Base-by-base conservation (phyloP, 2,888 invertebrate species). In the Elegia similella region DNA sequence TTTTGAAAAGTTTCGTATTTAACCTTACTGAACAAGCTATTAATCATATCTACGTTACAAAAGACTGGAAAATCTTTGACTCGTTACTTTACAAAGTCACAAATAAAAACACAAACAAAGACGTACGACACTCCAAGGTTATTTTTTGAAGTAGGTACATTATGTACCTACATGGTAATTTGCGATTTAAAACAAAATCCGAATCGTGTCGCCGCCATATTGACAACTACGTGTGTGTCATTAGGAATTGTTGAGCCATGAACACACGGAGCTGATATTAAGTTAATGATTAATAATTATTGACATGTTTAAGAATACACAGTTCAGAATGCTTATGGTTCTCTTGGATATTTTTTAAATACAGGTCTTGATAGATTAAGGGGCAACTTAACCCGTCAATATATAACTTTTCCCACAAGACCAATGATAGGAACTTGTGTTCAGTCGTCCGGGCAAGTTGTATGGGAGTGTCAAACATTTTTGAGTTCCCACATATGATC, bases 171-270 rank as follows among this genome's bases (percentile, higher is more conserved):
- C 47, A 15, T 47, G 13, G 47, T 47, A 47, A 47, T 47, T 47
- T 47, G 47, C 47, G 30, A 30, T 50, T 34, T 50, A 32, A 50
- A 38, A 50, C 34, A 16, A 50, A 50, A 50, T 50, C 34, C 50
- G 17, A 50, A 50, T 50, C 50, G 50, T 50, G 50, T 50, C 34
- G 34, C 34, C 34, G 50, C 50, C 50, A 50, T 50, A 50, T 50
- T 50, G 50, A 34, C 50, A 38, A 16, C 50, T 50, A 50, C 50
- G 50, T 50, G 50, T 50, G 34, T 34, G 50, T 50, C 50, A 50
- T 50, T 50, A 34, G 34, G 34, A 50, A 50, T 34, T 50, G 10
- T 38, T 50, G 34, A 50, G 34, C 16, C 16, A 16, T 50, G 50
- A 34, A 50, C 17, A 50, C 50, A 50, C 50, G n/a, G 5, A 10